phyloP scores from a whole-genome alignment of 1,140 invertebrate species.

The Drosophila tani region DNA sequence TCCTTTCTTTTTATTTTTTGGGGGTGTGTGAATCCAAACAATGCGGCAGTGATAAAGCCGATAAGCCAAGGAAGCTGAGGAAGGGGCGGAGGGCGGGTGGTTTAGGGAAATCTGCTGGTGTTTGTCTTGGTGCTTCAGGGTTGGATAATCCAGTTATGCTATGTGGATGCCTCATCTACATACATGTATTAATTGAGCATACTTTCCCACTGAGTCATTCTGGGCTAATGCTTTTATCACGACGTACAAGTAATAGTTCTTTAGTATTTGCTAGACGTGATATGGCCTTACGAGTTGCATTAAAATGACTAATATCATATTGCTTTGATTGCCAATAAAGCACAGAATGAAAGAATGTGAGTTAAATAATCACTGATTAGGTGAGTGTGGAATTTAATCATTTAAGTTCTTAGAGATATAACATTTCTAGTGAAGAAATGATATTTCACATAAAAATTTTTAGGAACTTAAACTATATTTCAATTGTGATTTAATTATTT shows the following conservation, averaged over 20 bases:
- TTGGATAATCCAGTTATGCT: conserved; percentile 25
- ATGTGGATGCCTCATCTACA: background rate
- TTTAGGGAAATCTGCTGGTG: conserved; percentile 36
- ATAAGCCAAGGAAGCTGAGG: conserved; percentile 43
- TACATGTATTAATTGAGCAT: conserved; percentile 7
- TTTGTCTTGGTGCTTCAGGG: conserved; percentile 44
- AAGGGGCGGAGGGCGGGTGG: conserved; percentile 13
- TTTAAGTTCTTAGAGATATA: background rate
- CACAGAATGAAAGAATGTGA: background rate
- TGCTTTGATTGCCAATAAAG: background rate
- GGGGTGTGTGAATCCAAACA: conserved; percentile 80
- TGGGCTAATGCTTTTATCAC: background rate
- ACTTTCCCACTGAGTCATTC: conserved; percentile 15
- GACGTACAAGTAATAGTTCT: background rate
- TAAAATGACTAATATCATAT: conserved; percentile 25
- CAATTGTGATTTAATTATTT: background rate
- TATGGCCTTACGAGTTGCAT: background rate
- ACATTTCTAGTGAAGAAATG: background rate
- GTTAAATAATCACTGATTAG: conserved; percentile 14
- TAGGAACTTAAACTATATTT: too few species aligned
- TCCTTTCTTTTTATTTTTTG: conserved; percentile 20
- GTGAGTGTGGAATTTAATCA: conserved; percentile 1
- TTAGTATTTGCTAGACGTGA: background rate
- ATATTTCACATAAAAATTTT: too few species aligned
- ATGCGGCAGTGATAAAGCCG: conserved; percentile 76